Evolutionary conservation across 92 coral and sea anemone genomes (phyloP).

Genomic region (Palythoa grandiflora): DNA sequence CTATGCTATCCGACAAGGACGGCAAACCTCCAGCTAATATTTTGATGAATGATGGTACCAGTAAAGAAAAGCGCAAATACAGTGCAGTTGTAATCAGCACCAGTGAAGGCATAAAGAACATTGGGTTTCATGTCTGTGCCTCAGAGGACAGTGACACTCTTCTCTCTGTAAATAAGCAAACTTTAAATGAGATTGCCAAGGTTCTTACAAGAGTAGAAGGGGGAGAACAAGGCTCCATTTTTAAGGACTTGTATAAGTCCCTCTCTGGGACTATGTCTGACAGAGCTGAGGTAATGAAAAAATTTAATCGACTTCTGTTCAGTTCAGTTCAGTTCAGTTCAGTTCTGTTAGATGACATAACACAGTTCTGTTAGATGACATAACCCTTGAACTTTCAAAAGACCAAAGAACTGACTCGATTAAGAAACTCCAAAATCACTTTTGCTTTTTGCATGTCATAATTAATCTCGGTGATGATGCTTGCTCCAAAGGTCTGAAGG

Average conservation of each 20-base stretch:
- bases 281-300: conserved; percentile 27
- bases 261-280: conserved; percentile 19
- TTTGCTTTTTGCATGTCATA: not conserved
- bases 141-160: not conserved
- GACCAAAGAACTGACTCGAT: not conserved
- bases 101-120: not conserved
- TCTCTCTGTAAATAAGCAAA: conserved; percentile 13
- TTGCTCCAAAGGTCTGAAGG: conserved; percentile 1
- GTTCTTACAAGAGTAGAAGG: conserved; percentile 17
- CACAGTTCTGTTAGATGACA: not conserved
- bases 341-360: not conserved
- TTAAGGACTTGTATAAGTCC: not conserved
- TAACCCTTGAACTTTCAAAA: not conserved
- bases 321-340: too few relatives aligned
- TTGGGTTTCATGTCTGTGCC: conserved; percentile 1
- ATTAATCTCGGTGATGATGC: not conserved
- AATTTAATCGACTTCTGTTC: conserved; percentile 16
- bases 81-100: not conserved
- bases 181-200: not conserved
- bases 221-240: not conserved
- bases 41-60: conserved; percentile 15
- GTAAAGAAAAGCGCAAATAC: conserved; percentile 2
- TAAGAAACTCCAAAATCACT: not conserved
- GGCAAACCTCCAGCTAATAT: conserved; percentile 16
- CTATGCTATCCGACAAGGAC: conserved; percentile 25